Evolutionary conservation across 2,797 vertebrate species (phyloP).

Genomic region (Catamblyrhynchus diadema): DNA sequence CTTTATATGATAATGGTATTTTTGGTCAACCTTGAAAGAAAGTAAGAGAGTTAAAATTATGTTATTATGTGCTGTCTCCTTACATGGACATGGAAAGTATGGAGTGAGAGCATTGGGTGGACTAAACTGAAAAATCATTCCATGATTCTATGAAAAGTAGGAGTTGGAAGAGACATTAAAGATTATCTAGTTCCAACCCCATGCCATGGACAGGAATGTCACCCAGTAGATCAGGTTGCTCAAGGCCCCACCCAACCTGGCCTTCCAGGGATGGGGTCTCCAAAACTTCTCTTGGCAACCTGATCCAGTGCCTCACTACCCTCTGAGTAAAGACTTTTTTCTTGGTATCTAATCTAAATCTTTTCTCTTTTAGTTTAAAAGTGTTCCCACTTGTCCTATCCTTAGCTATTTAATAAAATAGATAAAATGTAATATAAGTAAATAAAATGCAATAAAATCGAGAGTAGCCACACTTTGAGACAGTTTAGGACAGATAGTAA

Average conservation of each 20-base stretch:
- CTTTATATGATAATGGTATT: background rate
- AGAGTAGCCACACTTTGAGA: background rate
- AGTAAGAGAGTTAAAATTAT: background rate
- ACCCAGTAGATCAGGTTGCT: background rate
- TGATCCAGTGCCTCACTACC: background rate
- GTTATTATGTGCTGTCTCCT: background rate
- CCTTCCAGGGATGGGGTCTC: background rate
- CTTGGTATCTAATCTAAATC: background rate
- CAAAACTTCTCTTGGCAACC: background rate
- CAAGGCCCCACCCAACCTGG: no score
- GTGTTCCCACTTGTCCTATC: background rate
- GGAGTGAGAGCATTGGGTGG: background rate
- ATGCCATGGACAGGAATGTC: background rate
- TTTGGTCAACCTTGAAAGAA: background rate
- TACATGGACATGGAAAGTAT: rapidly evolving
- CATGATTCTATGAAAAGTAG: background rate
- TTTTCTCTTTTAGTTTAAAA: background rate
- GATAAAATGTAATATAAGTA: background rate
- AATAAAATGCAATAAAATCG: background rate
- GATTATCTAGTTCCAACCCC: background rate
- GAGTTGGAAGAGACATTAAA: background rate
- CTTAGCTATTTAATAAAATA: background rate
- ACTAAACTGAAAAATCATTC: background rate
- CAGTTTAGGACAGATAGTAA: background rate
- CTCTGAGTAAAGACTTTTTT: background rate